Evolutionary conservation across 2,797 vertebrate genomes (phyloP).

Genomic region (Sebastes taczanowskii): DNA sequence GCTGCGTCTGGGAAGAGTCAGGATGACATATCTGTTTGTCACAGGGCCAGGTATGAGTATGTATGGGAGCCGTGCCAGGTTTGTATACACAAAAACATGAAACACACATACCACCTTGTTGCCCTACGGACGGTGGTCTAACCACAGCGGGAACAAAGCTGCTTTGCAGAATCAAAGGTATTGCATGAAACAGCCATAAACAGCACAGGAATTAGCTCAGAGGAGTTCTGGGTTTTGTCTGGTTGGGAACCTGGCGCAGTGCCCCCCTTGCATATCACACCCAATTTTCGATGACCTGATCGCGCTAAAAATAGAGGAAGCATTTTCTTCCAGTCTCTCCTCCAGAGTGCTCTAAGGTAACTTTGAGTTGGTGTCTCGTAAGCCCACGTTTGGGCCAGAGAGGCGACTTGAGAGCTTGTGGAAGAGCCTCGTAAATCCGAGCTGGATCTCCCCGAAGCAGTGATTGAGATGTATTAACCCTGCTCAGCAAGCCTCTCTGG

Average conservation of each 20-base stretch:
- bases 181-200: background rate
- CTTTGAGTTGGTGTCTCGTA: slow-evolving; percentile 39
- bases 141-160: slow-evolving; percentile 16
- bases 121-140: slow-evolving; percentile 18
- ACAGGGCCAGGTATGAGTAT: slow-evolving; percentile 46
- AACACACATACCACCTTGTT: background rate
- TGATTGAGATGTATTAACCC: slow-evolving; percentile 63
- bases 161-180: slow-evolving; percentile 11
- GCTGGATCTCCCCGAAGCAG: slow-evolving; percentile 56
- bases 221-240: background rate
- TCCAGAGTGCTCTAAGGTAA: slow-evolving; percentile 17
- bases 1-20: slow-evolving; percentile 58
- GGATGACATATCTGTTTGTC: slow-evolving; percentile 72
- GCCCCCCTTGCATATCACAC: background rate
- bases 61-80: slow-evolving; percentile 29
- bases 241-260: background rate
- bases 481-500: slow-evolving; percentile 52
- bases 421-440: slow-evolving; percentile 64
- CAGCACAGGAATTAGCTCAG: background rate
- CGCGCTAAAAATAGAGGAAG: slow-evolving; percentile 9
- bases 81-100: background rate
- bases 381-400: slow-evolving; percentile 35
- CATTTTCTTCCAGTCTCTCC: slow-evolving; percentile 4
- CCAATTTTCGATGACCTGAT: background rate
- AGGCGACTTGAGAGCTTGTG: slow-evolving; percentile 40